phyloP scores from a whole-genome alignment of 2,797 vertebrate species.

The Pteronotus mesoamericanus region DNA sequence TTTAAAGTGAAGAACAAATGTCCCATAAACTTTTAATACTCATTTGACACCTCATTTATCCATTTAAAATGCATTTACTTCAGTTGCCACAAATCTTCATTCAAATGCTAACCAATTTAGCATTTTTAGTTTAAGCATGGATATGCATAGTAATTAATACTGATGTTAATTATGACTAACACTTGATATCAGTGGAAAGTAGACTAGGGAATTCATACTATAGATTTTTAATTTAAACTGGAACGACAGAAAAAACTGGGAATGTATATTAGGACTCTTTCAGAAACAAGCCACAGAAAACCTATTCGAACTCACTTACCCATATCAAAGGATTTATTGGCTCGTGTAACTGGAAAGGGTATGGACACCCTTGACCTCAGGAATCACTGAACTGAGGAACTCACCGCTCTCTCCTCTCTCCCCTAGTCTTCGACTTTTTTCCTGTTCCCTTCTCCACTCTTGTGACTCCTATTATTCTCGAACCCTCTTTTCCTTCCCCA shows the following conservation, averaged over 20 bases:
- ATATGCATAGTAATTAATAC: neutral
- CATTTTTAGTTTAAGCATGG: neutral
- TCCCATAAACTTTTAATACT: neutral
- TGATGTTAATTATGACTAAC: neutral
- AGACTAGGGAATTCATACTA: neutral
- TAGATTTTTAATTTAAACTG: slow-evolving; percentile 18
- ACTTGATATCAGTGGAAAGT: neutral
- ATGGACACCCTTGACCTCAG: neutral
- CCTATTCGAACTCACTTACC: neutral
- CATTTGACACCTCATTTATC: neutral
- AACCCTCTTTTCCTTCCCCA: neutral
- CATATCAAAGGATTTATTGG: neutral
- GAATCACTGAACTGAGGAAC: neutral
- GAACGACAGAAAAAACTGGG: neutral
- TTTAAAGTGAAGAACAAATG: slow-evolving; percentile 28
- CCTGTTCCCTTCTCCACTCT: neutral
- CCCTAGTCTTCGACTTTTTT: neutral
- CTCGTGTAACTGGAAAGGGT: neutral
- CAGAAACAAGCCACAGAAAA: neutral
- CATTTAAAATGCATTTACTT: slow-evolving; percentile 36
- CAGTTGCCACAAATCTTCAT: neutral
- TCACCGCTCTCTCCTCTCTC: neutral
- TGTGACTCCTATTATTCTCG: neutral
- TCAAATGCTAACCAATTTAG: neutral
- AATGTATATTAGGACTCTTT: neutral